Base-by-base conservation (phyloP, 2,888 invertebrate species). In the Camptogramma bilineatum region DNA sequence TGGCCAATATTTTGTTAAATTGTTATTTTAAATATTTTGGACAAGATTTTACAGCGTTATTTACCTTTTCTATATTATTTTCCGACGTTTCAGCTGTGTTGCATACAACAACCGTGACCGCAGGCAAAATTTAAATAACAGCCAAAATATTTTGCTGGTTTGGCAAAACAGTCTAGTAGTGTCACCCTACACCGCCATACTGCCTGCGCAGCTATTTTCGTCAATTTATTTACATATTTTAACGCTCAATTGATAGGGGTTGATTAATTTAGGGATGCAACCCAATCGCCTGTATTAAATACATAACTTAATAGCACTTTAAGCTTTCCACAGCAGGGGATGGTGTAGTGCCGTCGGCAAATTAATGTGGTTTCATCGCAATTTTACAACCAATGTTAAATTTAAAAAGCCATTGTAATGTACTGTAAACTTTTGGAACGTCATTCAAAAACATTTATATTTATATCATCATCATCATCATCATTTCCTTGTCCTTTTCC, bases 161-260 rank as follows among this genome's bases (percentile, higher is more conserved):
- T 16, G 16, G 16, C 42, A 44, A 17, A 17, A 13, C n/a, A 17
- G 13, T 52, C 13, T 28, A 31, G 44, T 24, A 28, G 52, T 47
- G 83, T 70, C 73, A 74, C 77, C 81, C 79, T 81, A 81, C 64
- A 61, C 70, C 70, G 78, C 71, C 81, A 81, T 75, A 76, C 73
- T 80, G 82, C 71, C 67, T 72, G 73, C 79, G 79, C 71, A 80
- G 84, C 81, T 87, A 88, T 88, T 91, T 87, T 84, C 78, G 83
- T 72, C 81, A 84, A 86, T 86, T 89, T 90, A 89, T 90, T 91
- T 88, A 86, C 88, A 90, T 89, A 89, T 89, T 87, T 90, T 87
- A 88, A 90, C 88, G 88, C 88, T 87, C 88, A 86, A 91, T 91
- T 90, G 89, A 90, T 87, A 89, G 89, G 90, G 90, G 88, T 82